phyloP scores from a whole-genome alignment of 2,797 vertebrate genomes.

The Delichon dasypus region DNA sequence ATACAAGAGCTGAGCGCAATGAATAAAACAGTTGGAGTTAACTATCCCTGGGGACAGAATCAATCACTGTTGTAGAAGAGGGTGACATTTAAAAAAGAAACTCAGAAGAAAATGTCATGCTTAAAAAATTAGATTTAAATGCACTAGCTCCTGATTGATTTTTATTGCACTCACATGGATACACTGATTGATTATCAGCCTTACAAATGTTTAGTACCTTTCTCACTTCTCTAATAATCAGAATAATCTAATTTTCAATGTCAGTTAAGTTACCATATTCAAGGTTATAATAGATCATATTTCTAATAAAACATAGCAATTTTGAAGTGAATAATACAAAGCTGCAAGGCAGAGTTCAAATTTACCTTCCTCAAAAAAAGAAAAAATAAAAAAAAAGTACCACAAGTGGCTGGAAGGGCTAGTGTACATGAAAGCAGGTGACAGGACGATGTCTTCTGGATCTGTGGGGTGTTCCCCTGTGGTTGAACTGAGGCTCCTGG shows the following conservation, averaged over 20 bases:
- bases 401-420: background rate
- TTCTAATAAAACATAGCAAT: conserved; percentile 78
- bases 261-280: conserved; percentile 76
- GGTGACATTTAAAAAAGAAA: conserved; percentile 85
- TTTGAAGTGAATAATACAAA: conserved; percentile 76
- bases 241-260: conserved; percentile 83
- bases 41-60: conserved; percentile 79
- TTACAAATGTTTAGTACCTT: conserved; percentile 79
- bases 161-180: conserved; percentile 78
- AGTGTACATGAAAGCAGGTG: background rate
- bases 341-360: conserved; percentile 50
- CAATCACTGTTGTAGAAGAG: conserved; percentile 79
- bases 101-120: conserved; percentile 82
- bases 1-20: conserved; percentile 55
- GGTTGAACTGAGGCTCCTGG: background rate
- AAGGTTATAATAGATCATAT: conserved; percentile 80
- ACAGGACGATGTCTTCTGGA: background rate
- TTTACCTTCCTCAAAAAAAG: background rate
- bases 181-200: conserved; percentile 80
- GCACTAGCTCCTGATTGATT: conserved; percentile 81
- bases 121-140: conserved; percentile 86
- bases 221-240: conserved; percentile 81
- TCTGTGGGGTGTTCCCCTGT: background rate
- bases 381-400: background rate
- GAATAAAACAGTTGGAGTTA: conserved; percentile 76